These are phyloP conservation scores for Esox masquinongy DNA, from an alignment of 2,797 vertebrate genomes.

Conservation along the genomic window DNA sequence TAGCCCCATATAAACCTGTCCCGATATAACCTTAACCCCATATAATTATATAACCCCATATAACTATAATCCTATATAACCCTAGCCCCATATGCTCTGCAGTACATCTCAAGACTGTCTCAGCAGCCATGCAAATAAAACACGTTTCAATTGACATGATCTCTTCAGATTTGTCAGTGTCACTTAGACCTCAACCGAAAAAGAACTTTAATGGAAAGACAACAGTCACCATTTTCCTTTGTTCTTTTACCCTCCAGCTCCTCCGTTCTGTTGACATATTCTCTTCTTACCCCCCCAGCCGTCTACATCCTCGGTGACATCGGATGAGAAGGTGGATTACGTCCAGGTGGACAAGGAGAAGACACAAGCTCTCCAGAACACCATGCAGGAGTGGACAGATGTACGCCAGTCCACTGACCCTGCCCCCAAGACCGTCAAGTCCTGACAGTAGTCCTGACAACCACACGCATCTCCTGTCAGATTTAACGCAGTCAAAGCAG, in stretches of 20 bases:
- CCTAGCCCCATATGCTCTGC: no score
- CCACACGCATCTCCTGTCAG: constrained; percentile 38
- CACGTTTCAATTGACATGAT: no score
- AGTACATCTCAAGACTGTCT: no score
- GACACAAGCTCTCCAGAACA: constrained; percentile 95
- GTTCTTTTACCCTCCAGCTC: neutral
- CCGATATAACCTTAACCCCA: no score
- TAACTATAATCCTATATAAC: no score
- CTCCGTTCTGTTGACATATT: neutral
- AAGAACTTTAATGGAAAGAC: no score
- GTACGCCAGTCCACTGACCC: constrained; percentile 95
- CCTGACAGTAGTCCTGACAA: constrained; percentile 65
- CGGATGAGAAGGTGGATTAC: constrained; percentile 97
- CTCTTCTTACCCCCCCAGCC: constrained; percentile 74
- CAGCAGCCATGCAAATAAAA: no score
- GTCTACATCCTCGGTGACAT: constrained; percentile 93
- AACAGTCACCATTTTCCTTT: no score
- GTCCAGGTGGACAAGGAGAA: constrained; percentile 99
- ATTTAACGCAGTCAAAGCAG: constrained; percentile 31
- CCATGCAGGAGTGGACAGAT: constrained; percentile 99
- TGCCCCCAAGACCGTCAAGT: constrained; percentile 83
- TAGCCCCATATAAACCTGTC: no score
- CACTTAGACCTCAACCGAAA: no score
- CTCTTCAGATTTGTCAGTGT: no score
- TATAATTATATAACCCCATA: no score